Percentiles rank a stretch among this genome's conserved stretches.
These are phyloP conservation scores for Heliconius charithonia DNA, from an alignment of 2,888 invertebrate species.

Conservation along the genomic window DNA sequence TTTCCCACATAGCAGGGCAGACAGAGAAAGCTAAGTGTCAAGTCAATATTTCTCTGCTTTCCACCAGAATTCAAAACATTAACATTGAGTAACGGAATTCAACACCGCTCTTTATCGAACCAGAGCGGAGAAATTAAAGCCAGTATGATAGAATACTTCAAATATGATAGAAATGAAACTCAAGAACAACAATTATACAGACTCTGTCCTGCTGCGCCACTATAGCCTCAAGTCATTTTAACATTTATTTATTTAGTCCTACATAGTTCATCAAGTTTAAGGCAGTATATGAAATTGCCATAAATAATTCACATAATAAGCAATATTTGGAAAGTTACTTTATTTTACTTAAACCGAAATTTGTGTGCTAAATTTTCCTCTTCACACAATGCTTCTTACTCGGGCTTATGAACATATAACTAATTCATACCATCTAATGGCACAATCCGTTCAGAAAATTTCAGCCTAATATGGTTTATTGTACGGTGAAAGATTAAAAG, in stretches of 20 bases:
- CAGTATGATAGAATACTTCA: too few relatives aligned
- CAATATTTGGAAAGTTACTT: slow-evolving; percentile 23
- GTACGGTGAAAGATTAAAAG: slow-evolving; percentile 46
- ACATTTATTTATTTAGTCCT: too few relatives aligned
- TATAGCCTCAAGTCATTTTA: background rate
- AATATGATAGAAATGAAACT: background rate
- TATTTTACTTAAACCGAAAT: slow-evolving; percentile 29
- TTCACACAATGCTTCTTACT: slow-evolving; percentile 30
- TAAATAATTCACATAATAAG: slow-evolving; percentile 28
- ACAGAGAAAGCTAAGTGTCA: too few relatives aligned
- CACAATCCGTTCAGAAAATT: slow-evolving; percentile 52
- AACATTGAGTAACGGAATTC: too few relatives aligned
- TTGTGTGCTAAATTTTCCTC: slow-evolving; percentile 25
- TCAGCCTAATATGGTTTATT: slow-evolving; percentile 49
- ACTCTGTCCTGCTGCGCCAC: background rate
- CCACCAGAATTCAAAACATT: too few relatives aligned
- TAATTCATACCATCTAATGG: slow-evolving; percentile 56
- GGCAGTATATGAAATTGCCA: background rate
- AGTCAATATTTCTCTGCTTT: too few relatives aligned
- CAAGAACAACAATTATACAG: too few relatives aligned
- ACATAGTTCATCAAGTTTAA: background rate
- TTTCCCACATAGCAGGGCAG: too few relatives aligned
- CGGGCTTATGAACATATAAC: slow-evolving; percentile 51
- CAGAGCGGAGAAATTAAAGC: too few relatives aligned
- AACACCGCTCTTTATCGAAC: too few relatives aligned